Evolutionary conservation across 2,797 vertebrate species (phyloP), one percentile per base, ranked within the genome.

Genomic region (Melanotaenia parkinsoni): DNA sequence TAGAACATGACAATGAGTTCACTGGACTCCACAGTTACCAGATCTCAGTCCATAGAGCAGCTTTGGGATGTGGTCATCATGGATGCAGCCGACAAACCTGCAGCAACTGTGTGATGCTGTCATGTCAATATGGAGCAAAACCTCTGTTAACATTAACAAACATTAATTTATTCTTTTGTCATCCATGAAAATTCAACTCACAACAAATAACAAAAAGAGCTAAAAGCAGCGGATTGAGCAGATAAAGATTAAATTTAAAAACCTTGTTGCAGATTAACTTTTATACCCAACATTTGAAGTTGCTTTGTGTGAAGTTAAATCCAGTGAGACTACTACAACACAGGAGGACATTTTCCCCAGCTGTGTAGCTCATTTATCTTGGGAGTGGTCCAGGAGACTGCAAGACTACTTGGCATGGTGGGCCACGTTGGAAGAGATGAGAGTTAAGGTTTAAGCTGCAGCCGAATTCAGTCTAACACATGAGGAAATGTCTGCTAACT

Each of bases 401-500:
- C 82, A 74, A 91, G 91, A 80, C 86, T 82, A 59, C 85, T 90
- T 93, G 93, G 92, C 90, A 62, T 64, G 37, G 74, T 9, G 72
- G 67, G 33, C 75, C 83, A 35, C 43, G 78, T 80, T 84, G 89
- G 86, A 90, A 82, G 81, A 83, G 84, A 80, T 68, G 77, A 91
- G 85, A 57, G 74, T 84, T 82, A 66, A 84, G 86, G 87, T 90
- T 82, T 82, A 62, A 86, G 80, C 76, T 63, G 85, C 72, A 76
- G 86, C 76, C 26, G 70, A 59, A 63, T 87, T 89, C 83, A 81
- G 72, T 86, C 83, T 86, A 76, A 88, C 81, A 79, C 83, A 89
- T 83, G 70, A 93, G 89, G 92, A 94, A 93, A 93, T 82, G 88
- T 92, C 91, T 93, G 88, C 86, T 86, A 77, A 88, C 81, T 70